Percentiles rank a stretch among this genome's conserved stretches.
Evolutionary conservation across 2,888 invertebrate species (phyloP).

Genomic region (Chaetoderma sp.): DNA sequence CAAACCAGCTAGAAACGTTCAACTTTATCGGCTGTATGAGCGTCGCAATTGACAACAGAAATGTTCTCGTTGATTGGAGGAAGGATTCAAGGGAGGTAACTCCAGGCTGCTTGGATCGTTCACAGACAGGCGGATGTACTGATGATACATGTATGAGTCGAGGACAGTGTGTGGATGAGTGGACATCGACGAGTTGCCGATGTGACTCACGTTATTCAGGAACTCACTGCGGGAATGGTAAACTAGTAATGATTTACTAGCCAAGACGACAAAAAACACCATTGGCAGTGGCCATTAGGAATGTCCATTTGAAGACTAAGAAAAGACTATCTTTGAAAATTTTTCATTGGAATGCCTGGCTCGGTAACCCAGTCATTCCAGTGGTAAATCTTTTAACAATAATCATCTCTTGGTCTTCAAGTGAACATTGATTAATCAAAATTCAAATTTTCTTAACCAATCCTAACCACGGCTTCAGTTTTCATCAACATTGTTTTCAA

Average conservation of each 20-base stretch:
- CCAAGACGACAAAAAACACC: neutral
- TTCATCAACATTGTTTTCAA: too few species aligned
- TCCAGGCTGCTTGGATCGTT: neutral
- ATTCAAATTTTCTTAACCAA: too few species aligned
- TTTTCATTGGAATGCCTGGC: neutral
- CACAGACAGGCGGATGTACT: neutral
- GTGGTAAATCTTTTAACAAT: too few species aligned
- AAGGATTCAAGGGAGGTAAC: neutral
- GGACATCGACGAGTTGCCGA: slow-evolving; percentile 81
- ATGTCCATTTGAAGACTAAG: too few species aligned
- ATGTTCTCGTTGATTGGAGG: too few species aligned
- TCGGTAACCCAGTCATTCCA: neutral
- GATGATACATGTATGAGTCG: slow-evolving; percentile 76
- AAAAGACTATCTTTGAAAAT: neutral
- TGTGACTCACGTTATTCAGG: slow-evolving; percentile 76
- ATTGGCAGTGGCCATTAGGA: too few species aligned
- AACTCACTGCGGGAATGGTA: slow-evolving; percentile 79
- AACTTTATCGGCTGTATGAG: slow-evolving; percentile 95
- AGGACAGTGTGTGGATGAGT: slow-evolving; percentile 85
- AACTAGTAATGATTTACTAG: neutral
- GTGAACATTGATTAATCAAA: too few species aligned
- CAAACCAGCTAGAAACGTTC: slow-evolving; percentile 90
- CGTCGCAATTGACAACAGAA: slow-evolving; percentile 87
- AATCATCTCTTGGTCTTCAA: too few species aligned
- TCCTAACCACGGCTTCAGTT: too few species aligned